Evolutionary conservation across 2,113 vertebrate genomes (phyloP), one percentile per base, ranked within the genome.

Genomic region (Struthidea cinerea): DNA sequence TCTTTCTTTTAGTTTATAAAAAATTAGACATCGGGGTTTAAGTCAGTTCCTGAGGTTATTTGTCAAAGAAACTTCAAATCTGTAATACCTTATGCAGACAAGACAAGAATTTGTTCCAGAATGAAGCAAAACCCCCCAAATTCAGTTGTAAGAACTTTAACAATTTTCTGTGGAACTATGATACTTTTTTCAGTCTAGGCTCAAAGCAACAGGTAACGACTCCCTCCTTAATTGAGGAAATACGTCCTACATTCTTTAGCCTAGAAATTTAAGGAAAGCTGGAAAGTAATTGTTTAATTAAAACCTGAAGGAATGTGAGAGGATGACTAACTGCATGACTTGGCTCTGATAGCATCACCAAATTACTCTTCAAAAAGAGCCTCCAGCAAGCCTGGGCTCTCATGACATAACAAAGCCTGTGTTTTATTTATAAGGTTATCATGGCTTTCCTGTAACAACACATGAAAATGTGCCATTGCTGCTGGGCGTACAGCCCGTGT

Each of bases 261-360:
- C 68, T 89, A 57, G 86, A 93, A 92, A 87, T 65, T 30, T 53
- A 67, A 78, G 86, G 83, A 88, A 93, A 93, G 68, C 75, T 91
- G 67, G 74, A 69, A 96, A 94, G 67, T 63, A 90, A 93, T 88
- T 22, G 28, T 70, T 96, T 90, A 59, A 92, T 92, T 96, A 94
- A 86, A 92, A 81, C 56, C 56, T 3, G 4, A 64, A 91, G 77
- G 74, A 90, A 93, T 5, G 24, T 50, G 81, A 89, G 74, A 91
- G 33, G 79, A 80, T 63, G 93, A 90, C 60, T 92, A 82, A 70
- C 56, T 80, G 90, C 64, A 55, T 80, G 79, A 63, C 47, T 93
- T 76, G 47, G n/a, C 65, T 84, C n/a, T 0, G 23, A 84, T 22
- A 64, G 44, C 5, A 96, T 94, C 90, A 75, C 52, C 37, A 60